Evolutionary conservation across 2,113 vertebrate species (phyloP), one percentile per base, ranked within the genome.

Genomic region (Chunga burmeisteri): DNA sequence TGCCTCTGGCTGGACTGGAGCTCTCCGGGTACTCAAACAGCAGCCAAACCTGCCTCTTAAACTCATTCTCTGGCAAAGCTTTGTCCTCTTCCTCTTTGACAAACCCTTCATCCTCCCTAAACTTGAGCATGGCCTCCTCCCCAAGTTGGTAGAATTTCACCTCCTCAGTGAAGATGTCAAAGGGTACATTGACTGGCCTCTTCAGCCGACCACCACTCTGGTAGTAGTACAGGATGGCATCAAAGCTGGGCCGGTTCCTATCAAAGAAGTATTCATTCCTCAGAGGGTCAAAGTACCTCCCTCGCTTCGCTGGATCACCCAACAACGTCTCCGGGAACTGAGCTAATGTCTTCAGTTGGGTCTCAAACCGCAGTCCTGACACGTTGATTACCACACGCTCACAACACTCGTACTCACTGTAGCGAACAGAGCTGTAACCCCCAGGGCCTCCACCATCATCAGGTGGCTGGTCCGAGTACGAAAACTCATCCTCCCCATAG

Each of bases 181-280:
- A 99, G 22, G 99, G 99, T 22, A 99, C 99, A 26, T 99, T 99
- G 89, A 97, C 99, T 0, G 99, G 99, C 95, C 99, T 98, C 98
- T 99, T 99, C 95, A 99, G 98, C 10, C 99, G 98, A 3, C 99
- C 99, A 3, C 99, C 99, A 0, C 99, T 99, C 96, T 99, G 99
- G 95, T 99, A 99, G 85, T 99, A 99, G 97, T 99, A 99, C 3
- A 99, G 98, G 96, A 99, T 99, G 89, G 99, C 99, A 87, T 99
- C 99, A 65, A 99, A 99, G 96, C 99, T 99, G 47, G 99, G 99
- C 19, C 99, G 98, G 97, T 99, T 99, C 88, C 99, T 97, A 82
- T 99, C 99, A 74, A 99, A 99, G 95, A 99, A 99, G 97, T 99
- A 99, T 91, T 99, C 99, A 12, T 99, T 99, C 89, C 99, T 98